phyloP scores from a whole-genome alignment of 1,140 invertebrate genomes.

The Geopemphigus sp. region DNA sequence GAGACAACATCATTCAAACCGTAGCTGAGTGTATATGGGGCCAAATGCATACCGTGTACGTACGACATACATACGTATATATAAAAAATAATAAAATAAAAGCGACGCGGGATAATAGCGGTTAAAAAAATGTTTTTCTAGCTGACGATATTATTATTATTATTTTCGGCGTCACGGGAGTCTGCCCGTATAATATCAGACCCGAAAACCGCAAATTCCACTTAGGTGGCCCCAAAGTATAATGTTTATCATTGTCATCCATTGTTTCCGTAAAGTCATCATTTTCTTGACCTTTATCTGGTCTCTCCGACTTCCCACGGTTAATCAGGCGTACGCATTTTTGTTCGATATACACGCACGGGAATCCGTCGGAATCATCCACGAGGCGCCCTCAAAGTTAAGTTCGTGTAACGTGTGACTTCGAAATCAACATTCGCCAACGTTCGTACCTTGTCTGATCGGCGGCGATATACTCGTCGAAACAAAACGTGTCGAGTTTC shows the following conservation, averaged over 20 bases:
- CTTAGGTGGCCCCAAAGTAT: slow-evolving; percentile 31
- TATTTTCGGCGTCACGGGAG: slow-evolving; percentile 34
- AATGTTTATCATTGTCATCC: slow-evolving; percentile 44
- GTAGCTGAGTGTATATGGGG: too few species aligned
- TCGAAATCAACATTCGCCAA: neutral
- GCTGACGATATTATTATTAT: slow-evolving; percentile 44
- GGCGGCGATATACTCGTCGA: neutral
- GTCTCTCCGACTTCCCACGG: slow-evolving; percentile 21
- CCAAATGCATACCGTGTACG: neutral
- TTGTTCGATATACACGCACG: too few species aligned
- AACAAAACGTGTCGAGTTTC: slow-evolving; percentile 17
- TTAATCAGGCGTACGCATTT: neutral
- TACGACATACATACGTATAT: neutral
- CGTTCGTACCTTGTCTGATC: neutral
- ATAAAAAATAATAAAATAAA: slow-evolving; percentile 4
- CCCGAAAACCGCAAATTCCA: slow-evolving; percentile 32
- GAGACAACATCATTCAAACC: slow-evolving; percentile 39
- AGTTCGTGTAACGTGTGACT: too few species aligned
- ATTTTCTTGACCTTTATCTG: slow-evolving; percentile 40
- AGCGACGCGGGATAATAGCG: slow-evolving; percentile 20
- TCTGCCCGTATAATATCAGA: slow-evolving; percentile 10
- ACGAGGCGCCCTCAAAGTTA: too few species aligned
- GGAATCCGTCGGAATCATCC: neutral
- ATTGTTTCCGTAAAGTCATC: slow-evolving; percentile 37
- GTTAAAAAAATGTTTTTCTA: slow-evolving; percentile 37